Evolutionary conservation across 2,797 vertebrate genomes (phyloP).

Genomic region (Peromyscus melanophrys): DNA sequence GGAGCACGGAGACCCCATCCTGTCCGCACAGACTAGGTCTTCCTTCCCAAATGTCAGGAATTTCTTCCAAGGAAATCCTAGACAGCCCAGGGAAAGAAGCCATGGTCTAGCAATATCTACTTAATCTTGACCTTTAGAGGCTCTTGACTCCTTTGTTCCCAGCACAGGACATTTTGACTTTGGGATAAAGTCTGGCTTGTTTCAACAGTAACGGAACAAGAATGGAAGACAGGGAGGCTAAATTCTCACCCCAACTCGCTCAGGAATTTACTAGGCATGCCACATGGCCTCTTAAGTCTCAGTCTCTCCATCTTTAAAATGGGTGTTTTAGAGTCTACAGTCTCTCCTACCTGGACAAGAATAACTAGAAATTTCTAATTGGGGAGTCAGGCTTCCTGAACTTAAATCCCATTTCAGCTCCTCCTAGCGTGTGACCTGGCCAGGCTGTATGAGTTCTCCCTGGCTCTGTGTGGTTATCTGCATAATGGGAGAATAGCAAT

Average conservation of each 20-base stretch:
- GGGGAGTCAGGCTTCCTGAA: background rate
- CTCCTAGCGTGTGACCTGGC: background rate
- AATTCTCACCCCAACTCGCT: background rate
- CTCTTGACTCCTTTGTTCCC: background rate
- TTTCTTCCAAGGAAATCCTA: slow-evolving; percentile 35
- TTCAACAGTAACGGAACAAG: background rate
- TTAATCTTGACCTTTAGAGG: background rate
- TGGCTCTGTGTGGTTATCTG: background rate
- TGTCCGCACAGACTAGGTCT: background rate
- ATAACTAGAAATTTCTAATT: background rate
- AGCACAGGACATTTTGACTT: slow-evolving; percentile 24
- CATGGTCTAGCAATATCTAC: background rate
- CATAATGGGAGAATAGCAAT: background rate
- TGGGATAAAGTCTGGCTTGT: background rate
- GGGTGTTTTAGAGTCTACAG: background rate
- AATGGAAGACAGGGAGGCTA: background rate
- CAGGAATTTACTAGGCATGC: background rate
- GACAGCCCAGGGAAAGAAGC: background rate
- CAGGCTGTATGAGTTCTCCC: background rate
- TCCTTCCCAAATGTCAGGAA: background rate
- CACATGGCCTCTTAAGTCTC: background rate
- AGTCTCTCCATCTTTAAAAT: slow-evolving; percentile 13
- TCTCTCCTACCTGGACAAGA: background rate
- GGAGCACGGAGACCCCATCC: slow-evolving; percentile 44
- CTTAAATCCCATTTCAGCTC: background rate